These are phyloP conservation scores for Nannospalax galili DNA, from an alignment of 2,113 vertebrate genomes.

Conservation along the genomic window DNA sequence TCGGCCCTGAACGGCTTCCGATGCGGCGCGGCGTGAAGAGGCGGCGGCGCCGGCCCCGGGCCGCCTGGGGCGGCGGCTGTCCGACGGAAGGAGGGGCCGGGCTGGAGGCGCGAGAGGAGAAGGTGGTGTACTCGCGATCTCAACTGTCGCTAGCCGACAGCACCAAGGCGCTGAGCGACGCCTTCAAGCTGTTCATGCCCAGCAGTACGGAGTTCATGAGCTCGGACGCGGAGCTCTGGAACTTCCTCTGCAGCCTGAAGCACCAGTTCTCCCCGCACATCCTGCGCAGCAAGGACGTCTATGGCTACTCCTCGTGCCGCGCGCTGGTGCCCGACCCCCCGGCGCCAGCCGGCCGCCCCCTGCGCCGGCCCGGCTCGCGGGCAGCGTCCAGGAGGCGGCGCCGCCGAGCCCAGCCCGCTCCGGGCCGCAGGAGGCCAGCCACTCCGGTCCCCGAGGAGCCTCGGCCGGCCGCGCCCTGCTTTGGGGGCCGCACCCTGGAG, in stretches of 20 bases:
- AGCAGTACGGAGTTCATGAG: slow-evolving; percentile 89
- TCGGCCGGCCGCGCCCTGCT: slow-evolving; percentile 26
- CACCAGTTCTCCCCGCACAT: slow-evolving; percentile 89
- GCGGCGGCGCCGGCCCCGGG: slow-evolving; percentile 71
- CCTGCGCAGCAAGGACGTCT: slow-evolving; percentile 89
- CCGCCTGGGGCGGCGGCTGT: slow-evolving; percentile 51
- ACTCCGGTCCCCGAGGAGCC: background rate
- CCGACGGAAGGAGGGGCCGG: slow-evolving; percentile 49
- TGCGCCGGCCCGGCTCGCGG: slow-evolving; percentile 61
- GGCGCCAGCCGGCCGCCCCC: background rate
- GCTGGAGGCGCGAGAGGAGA: slow-evolving; percentile 80
- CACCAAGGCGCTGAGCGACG: slow-evolving; percentile 87
- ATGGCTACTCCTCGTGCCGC: slow-evolving; percentile 88
- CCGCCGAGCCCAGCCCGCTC: slow-evolving; percentile 61
- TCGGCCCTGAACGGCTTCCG: slow-evolving; percentile 60
- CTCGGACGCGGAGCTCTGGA: slow-evolving; percentile 90
- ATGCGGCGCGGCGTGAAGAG: slow-evolving; percentile 78
- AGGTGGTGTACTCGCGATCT: slow-evolving; percentile 89
- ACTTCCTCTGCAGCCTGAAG: slow-evolving; percentile 90
- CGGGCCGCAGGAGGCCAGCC: slow-evolving; percentile 39
- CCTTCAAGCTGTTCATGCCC: slow-evolving; percentile 89
- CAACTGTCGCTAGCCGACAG: slow-evolving; percentile 87
- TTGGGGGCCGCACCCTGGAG: slow-evolving; percentile 83
- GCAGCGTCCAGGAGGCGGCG: slow-evolving; percentile 78
- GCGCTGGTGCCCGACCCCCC: slow-evolving; percentile 85